Evolutionary conservation across 2,797 vertebrate species (phyloP), one percentile per base, ranked within the genome.

Genomic region (Fringilla coelebs): DNA sequence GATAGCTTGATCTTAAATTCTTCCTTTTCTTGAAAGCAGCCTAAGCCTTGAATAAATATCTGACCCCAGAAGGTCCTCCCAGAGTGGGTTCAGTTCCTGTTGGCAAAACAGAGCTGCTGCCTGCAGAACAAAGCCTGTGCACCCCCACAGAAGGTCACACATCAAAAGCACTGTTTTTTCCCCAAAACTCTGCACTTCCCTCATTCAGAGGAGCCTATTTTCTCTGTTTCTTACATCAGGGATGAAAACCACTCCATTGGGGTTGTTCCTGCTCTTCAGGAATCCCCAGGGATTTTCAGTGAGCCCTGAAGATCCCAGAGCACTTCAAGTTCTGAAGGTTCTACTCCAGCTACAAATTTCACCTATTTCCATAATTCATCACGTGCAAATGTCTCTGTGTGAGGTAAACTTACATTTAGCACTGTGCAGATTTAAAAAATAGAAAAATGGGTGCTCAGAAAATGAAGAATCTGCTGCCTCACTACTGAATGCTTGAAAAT

Each of bases 191-290:
- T 36, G 45, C 51, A 26, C 10, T 36, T 58, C 38, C 32, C 36
- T 43, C 46, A 20, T 65, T n/a, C 41, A 29, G 52, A 51, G 36
- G 8, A 72, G 10, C 10, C 20, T 17, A 0, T 46, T 80, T 46
- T 17, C 24, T 49, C 54, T 65, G n/a, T 29, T 38, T 4, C 31
- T 55, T 28, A 9, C 5, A 6, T 0, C 0, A 40, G 18, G 21
- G 60, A 28, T 65, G 29, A 31, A 57, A 67, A 51, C 5, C 6
- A 31, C 22, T n/a, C 16, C 24, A 32, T 0, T 11, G 36, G 36
- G 40, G 5, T 18, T 85, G 55, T 61, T 41, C 19, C 58, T 29
- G 36, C 32, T 49, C 51, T 63, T 38, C 70, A 90, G 60, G 29
- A 68, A 31, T 6, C 32, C 29, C 51, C 52, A 21, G 38, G 3